Base-by-base conservation (phyloP, 2,888 invertebrate species). In the Torymus auratus region DNA sequence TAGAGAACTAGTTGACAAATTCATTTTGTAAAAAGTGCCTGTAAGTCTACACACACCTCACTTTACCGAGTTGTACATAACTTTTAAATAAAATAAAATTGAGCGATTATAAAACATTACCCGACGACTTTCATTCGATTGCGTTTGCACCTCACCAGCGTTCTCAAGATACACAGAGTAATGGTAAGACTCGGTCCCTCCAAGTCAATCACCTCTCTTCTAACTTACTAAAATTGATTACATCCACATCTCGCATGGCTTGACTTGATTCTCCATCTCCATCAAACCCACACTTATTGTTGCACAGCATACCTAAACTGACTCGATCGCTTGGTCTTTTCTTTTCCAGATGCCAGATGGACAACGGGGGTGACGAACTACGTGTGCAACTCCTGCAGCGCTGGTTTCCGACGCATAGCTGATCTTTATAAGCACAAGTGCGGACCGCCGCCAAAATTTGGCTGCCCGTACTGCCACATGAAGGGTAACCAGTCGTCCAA, bases 381-480 rank as follows among this genome's bases (percentile, higher is more conserved):
- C 64, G 52, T 78, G 2, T 83, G 83, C 67, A 70, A 64, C 20
- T 17, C 7, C 0, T 83, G 83, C 28, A 61, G 71, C 17, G 78
- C 81, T 0, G 83, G 83, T 50, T 83, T 83, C 17, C 73, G 83
- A 0, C 73, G 83, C 1, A 73, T 80, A 13, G 89, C 88, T 86
- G 90, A 91, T 84, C 82, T 90, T 64, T 85, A 88, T 70, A 89
- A 91, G 75, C 90, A 91, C 84, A 89, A 88, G 78, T 92, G 92
- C 75, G 91, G 91, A 56, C 89, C 90, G 82, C 89, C 88, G 0
- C 90, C 90, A 55, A 88, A 91, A 83, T 91, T 90, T 83, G 89
- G 88, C 60, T 92, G 92, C 85, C 91, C 91, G 2, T 90, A 90
- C 83, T 92, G 92, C 84, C 87, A 87, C 77, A 89, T 90, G 82